Evolutionary conservation across 2,113 vertebrate species (phyloP), one percentile per base, ranked within the genome.

Genomic region (Lophura nycthemera): DNA sequence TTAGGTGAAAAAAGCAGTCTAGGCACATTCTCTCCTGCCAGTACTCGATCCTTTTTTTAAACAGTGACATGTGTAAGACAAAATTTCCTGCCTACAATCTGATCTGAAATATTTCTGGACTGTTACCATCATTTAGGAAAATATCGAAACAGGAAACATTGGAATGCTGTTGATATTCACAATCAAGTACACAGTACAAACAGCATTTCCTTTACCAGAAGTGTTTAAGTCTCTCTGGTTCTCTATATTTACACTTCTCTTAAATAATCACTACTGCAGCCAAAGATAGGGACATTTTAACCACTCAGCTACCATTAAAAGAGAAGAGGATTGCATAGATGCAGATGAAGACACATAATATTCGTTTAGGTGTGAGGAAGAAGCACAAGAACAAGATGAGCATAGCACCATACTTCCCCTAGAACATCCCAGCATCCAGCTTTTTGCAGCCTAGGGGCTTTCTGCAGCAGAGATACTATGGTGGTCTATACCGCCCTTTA

Each of bases 171-270:
- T 96, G 96, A 97, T 96, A 96, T 24, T 90, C 90, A 72, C 86
- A 95, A 95, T 97, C 96, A 94, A 94, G 93, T 24, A 88, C 83
- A 86, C 70, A 79, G 88, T 65, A 63, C 94, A 91, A 94, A 94
- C 90, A 96, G 47, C 86, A 65, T 87, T 96, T 97, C 94, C 96
- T 95, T 93, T 94, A 96, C 92, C 92, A 94, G 93, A 95, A 95
- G 38, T 13, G 40, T 85, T 93, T 27, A 78, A 75, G 89, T 73
- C 24, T n/a, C 74, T 95, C 36, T 72, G 64, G 6, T 83, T 86
- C 13, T 79, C 86, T 89, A 5, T 54, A 76, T 64, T 89, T 83
- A 81, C 82, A 75, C 52, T 93, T 88, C 64, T 86, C 79, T 75
- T 91, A 91, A 90, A 78, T 63, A 89, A 67, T 34, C 71, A 43